Evolutionary conservation across 2,113 vertebrate genomes (phyloP).

Genomic region (Burhinus bistriatus): DNA sequence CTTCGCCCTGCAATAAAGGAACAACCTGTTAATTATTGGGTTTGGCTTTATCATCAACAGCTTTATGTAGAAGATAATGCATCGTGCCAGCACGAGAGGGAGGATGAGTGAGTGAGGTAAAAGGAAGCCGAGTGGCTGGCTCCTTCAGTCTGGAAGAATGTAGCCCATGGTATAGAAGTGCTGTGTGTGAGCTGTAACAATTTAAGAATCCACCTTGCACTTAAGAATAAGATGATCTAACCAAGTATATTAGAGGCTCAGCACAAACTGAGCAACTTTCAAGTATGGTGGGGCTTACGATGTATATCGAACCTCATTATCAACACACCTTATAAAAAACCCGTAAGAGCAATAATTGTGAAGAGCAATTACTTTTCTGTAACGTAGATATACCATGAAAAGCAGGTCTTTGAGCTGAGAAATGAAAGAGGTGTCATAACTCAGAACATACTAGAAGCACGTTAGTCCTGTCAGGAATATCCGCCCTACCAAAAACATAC

Average conservation of each 20-base stretch:
- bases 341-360: not conserved
- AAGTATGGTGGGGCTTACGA: not conserved
- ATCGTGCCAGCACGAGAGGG: not conserved
- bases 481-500: not conserved
- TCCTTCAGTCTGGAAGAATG: not conserved
- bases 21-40: not conserved
- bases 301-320: not conserved
- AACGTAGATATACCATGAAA: not conserved
- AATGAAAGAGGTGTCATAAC: not conserved
- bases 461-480: not conserved
- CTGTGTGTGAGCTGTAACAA: not conserved
- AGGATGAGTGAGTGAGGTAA: not conserved
- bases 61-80: not conserved
- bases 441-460: not conserved
- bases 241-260: not conserved
- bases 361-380: not conserved
- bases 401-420: not conserved
- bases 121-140: not conserved
- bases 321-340: not conserved
- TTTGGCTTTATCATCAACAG: not conserved
- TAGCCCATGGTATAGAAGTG: not conserved
- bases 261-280: not conserved
- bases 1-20: conserved; percentile 87
- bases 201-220: not conserved
- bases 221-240: not conserved